Evolutionary conservation across 2,888 invertebrate genomes (phyloP), one percentile per base, ranked within the genome.

Genomic region (Papilio protenor): DNA sequence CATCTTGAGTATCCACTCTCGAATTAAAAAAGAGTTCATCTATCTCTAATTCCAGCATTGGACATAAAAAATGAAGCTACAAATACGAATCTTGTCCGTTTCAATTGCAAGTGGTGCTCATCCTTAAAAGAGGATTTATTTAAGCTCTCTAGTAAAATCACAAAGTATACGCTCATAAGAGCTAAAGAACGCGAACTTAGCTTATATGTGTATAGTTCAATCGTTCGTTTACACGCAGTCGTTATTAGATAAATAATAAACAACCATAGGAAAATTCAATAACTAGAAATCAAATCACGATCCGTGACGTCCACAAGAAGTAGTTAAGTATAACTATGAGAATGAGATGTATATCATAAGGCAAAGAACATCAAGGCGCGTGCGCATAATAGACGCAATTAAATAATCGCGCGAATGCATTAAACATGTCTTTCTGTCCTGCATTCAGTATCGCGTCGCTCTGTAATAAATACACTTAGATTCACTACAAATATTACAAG

Each of bases 311-410:
- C 66, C n/a, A 55, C 49, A 40, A 21, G 55, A 55, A 77, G 23
- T 27, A 23, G 59, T 27, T n/a, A n/a, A n/a, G n/a, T 45, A 21
- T 52, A 40, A 40, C 52, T 64, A 16, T 66, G 12, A 18, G 75
- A 75, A 21, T 66, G 11, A 18, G 75, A 75, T 72, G 74, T 40
- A 69, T 75, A 69, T 73, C 52, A 33, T n/a, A 21, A 14, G 47
- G 55, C 49, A 23, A 49, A 75, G 59, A 72, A 71, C 71, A 80
- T 57, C 79, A 59, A 73, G 23, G 59, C 72, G 76, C 75, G 71
- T 80, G 76, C 77, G 79, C 79, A 80, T 85, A 85, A 86, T 86
- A 79, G 79, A 59, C 79, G 82, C 84, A 86, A 88, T 88, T 88
- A 87, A 87, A 84, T 81, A 81, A 80, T 78, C 40, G 82, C 81